Conservation (phyloP, 2,113 vertebrate species). For the Clupea harengus region DNA sequence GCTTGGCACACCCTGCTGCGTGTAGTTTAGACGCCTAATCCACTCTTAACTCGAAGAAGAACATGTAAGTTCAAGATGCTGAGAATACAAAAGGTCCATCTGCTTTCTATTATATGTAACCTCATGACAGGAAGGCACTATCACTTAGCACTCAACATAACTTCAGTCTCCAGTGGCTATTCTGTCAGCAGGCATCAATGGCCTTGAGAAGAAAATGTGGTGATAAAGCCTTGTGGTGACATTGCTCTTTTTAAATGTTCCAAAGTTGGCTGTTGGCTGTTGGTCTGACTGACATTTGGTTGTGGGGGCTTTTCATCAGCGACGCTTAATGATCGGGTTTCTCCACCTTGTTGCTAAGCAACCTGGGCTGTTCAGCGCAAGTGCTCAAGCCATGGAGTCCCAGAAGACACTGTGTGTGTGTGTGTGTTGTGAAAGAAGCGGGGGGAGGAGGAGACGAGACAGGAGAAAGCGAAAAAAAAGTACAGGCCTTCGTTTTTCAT, state of each 20-base stretch:
- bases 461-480: not conserved
- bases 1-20: not conserved
- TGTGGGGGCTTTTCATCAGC: slow-evolving; percentile 47
- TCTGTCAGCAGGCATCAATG: not conserved
- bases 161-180: not conserved
- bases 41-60: not conserved
- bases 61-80: not conserved
- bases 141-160: not conserved
- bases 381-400: slow-evolving; percentile 55
- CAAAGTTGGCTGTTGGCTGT: not conserved
- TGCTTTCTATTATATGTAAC: not conserved
- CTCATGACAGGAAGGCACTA: not conserved
- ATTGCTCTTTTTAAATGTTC: not conserved
- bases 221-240: not conserved
- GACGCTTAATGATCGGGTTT: slow-evolving; percentile 66
- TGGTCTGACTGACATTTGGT: slow-evolving; percentile 1
- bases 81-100: not conserved
- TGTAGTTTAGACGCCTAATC: not conserved
- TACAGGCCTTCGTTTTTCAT: not conserved
- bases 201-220: not conserved
- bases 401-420: slow-evolving; percentile 50
- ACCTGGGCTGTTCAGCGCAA: slow-evolving; percentile 55
- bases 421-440: slow-evolving; percentile 42
- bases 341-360: slow-evolving; percentile 74
- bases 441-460: not conserved